phyloP scores from a whole-genome alignment of 1,140 invertebrate species.

The Parapsyche elsis region DNA sequence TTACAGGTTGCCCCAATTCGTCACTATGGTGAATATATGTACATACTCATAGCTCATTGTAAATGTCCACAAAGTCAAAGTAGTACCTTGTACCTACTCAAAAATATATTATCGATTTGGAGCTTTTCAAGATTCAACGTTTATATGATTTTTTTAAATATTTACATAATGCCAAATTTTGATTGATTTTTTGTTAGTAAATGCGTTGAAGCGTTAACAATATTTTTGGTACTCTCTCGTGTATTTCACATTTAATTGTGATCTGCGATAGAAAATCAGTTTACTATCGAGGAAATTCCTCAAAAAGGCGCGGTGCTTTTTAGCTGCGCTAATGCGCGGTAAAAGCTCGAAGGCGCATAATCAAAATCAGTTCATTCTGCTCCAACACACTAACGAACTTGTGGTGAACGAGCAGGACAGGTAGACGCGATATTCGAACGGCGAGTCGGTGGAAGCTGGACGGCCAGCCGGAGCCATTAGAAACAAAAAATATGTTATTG shows the following conservation, averaged over 20 bases:
- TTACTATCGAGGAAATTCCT: slow-evolving; percentile 10
- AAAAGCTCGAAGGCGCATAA: background rate
- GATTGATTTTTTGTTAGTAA: too few relatives aligned
- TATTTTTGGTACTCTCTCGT: too few relatives aligned
- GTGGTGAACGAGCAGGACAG: background rate
- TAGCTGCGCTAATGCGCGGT: background rate
- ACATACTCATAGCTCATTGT: background rate
- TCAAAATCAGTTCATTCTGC: background rate
- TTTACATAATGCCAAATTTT: too few relatives aligned
- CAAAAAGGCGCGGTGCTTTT: slow-evolving; percentile 1
- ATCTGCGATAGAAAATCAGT: slow-evolving; percentile 4
- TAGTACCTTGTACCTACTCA: too few relatives aligned
- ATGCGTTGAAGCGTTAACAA: too few relatives aligned
- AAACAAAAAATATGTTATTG: slow-evolving; percentile 48
- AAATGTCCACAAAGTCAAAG: slow-evolving; percentile 9
- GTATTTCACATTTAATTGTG: background rate
- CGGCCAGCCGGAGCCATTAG: slow-evolving; percentile 31
- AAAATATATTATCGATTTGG: too few relatives aligned
- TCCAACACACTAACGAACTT: background rate
- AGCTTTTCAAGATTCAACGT: too few relatives aligned
- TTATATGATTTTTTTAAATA: background rate
- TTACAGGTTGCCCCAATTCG: too few relatives aligned
- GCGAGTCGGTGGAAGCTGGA: background rate
- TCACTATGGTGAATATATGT: slow-evolving; percentile 11
- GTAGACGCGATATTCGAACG: background rate